phyloP scores from a whole-genome alignment of 2,113 vertebrate genomes.

The Empidonax traillii region DNA sequence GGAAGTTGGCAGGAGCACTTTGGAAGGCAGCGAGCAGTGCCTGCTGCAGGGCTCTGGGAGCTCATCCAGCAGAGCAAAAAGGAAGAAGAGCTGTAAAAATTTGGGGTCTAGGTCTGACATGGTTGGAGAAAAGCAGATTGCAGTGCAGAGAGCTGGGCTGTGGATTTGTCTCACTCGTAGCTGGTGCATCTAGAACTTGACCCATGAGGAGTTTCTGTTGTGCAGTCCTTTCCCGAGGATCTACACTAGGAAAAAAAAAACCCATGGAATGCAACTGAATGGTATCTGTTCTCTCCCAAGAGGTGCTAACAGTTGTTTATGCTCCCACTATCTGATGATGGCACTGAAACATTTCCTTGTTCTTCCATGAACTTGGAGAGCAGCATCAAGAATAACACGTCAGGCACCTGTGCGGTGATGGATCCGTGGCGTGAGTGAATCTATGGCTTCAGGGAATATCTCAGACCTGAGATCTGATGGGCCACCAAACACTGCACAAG shows the following conservation, averaged over 20 bases:
- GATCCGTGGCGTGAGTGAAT: background rate
- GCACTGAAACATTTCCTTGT: background rate
- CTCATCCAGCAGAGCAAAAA: background rate
- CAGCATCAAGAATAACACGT: background rate
- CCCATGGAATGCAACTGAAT: background rate
- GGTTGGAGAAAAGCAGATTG: background rate
- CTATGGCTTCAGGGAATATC: background rate
- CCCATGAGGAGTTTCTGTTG: background rate
- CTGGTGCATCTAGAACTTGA: background rate
- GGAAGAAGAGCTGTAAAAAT: background rate
- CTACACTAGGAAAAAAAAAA: background rate
- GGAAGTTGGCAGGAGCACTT: background rate
- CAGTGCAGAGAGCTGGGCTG: background rate
- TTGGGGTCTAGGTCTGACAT: background rate
- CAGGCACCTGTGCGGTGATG: background rate
- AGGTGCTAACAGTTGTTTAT: background rate
- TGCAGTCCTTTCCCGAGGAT: background rate
- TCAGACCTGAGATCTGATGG: background rate
- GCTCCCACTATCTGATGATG: background rate
- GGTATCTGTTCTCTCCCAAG: background rate
- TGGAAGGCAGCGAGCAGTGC: background rate
- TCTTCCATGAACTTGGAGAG: background rate
- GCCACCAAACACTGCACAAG: background rate
- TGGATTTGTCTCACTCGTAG: rapidly evolving
- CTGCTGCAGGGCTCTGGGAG: background rate